Conservation (phyloP, 2,113 vertebrate species). For the Acrocephalus arundinaceus region DNA sequence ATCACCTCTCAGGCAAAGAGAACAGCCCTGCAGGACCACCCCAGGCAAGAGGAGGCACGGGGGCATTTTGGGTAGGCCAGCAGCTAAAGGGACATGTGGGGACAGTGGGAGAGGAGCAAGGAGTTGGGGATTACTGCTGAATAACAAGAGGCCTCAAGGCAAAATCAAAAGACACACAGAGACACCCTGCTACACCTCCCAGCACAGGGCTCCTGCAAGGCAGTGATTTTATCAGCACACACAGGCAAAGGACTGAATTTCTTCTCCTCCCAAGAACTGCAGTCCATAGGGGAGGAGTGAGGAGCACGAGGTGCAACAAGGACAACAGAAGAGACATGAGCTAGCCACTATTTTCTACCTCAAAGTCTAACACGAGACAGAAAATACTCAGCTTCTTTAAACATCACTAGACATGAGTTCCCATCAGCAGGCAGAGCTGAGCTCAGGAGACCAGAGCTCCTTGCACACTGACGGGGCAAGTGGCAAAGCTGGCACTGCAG, state of each 20-base stretch:
- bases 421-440: background rate
- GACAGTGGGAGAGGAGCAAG: background rate
- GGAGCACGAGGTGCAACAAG: fast-evolving
- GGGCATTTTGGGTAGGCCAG: background rate
- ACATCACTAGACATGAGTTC: background rate
- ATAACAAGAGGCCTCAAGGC: background rate
- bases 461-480: fast-evolving
- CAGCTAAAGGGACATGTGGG: background rate
- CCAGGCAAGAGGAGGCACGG: fast-evolving
- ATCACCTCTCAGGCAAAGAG: background rate
- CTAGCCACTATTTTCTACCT: background rate
- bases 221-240: background rate
- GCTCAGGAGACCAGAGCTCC: background rate
- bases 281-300: background rate
- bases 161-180: background rate
- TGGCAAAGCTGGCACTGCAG: background rate
- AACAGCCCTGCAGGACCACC: fast-evolving
- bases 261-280: background rate
- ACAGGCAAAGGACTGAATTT: background rate
- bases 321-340: background rate
- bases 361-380: background rate
- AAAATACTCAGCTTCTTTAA: background rate
- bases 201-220: background rate
- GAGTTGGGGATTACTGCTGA: background rate
- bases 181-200: background rate